Conservation (phyloP, 2,797 vertebrate genomes). For the Ficedula albicollis region DNA sequence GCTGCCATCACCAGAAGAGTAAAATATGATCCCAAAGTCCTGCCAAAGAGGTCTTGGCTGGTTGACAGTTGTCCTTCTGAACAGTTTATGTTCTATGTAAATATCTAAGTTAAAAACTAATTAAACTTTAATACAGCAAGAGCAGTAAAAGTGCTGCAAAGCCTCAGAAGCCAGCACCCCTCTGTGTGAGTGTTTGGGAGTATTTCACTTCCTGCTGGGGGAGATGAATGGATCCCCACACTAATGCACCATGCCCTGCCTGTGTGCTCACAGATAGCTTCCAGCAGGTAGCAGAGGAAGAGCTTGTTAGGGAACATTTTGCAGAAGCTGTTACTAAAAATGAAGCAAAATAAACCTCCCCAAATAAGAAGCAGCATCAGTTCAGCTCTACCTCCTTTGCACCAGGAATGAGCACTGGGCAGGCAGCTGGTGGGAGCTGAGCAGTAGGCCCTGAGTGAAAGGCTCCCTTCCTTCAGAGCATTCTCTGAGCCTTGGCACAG, state of each 20-base stretch:
- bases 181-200: not conserved
- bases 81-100: not conserved
- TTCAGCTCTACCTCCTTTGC: not conserved
- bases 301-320: not conserved
- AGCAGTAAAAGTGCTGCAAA: not conserved
- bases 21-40: not conserved
- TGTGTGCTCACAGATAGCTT: not conserved
- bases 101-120: slow-evolving; percentile 47
- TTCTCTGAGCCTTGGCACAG: not conserved
- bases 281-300: not conserved
- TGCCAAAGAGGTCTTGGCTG: slow-evolving; percentile 30
- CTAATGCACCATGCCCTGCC: not conserved
- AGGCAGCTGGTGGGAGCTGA: not conserved
- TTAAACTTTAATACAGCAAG: slow-evolving; percentile 27
- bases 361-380: not conserved
- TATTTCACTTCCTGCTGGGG: not conserved
- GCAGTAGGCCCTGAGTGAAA: not conserved
- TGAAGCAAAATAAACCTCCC: not conserved
- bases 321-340: not conserved
- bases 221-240: not conserved
- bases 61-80: not conserved
- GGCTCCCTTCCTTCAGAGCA: not conserved
- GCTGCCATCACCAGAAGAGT: slow-evolving; percentile 13
- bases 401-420: not conserved
- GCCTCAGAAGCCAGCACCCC: not conserved